Evolutionary conservation across 2,797 vertebrate species (phyloP), one percentile per base, ranked within the genome.

Genomic region (Halcyon badia): DNA sequence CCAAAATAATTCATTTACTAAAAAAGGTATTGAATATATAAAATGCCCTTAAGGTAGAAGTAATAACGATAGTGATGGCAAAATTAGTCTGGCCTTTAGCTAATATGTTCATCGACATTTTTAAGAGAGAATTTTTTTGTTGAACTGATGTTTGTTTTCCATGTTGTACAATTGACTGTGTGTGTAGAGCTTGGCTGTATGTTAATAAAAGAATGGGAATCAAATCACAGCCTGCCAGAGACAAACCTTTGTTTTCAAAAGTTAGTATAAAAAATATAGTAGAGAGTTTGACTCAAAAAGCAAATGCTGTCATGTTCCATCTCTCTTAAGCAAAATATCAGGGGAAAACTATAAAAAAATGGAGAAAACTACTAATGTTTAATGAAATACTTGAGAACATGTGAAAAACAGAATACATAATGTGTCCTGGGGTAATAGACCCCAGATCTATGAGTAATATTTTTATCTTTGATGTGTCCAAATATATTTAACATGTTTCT

Each of bases 381-480:
- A 90, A 95, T 95, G 28, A 91, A 87, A 75, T 37, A 62, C 21
- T 91, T 39, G 33, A 56, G 30, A 93, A 81, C 17, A 51, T 31
- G 64, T 0, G 12, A 86, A 87, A 95, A 97, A 42, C 44, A 78
- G 89, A 92, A 87, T 90, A 68, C 7, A 5, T 83, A 70, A 96
- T 75, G 46, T 94, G 28, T 83, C 93, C 83, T 86, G 73, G 71
- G 76, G 88, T 81, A 90, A 72, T 2, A 91, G 54, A 87, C 33
- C 13, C 79, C 81, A 92, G 35, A 86, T 94, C 65, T 87, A 57
- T 65, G 89, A 87, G 58, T 87, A 92, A 91, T 68, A 65, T 15
- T 77, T 93, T 85, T 48, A 41, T 70, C 89, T 97, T 95, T 92
- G 91, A 96, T 94, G 35, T 68, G 41, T 72, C 82, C 44, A 80